Conservation (phyloP, 2,888 invertebrate species). For the Perithous albicinctus region DNA sequence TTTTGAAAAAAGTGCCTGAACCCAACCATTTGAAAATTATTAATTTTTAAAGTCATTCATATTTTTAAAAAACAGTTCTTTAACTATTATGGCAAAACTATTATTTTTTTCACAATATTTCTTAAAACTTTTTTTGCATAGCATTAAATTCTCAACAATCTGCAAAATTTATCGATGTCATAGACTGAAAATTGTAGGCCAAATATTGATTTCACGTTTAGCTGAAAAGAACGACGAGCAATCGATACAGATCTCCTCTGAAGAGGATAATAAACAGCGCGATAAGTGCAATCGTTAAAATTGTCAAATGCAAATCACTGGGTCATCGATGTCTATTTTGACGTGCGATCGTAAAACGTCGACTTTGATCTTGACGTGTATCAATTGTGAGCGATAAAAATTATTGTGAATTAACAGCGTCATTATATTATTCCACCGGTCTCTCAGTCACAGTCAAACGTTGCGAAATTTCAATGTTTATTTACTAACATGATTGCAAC, state of each 20-base stretch:
- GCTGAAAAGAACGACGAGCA: background rate
- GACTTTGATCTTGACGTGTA: conserved; percentile 27
- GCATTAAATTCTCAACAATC: too few species aligned
- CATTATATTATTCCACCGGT: background rate
- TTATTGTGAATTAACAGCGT: background rate
- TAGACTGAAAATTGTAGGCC: too few species aligned
- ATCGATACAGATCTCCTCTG: background rate
- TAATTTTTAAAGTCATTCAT: too few species aligned
- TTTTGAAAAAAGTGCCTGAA: too few species aligned
- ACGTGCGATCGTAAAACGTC: background rate
- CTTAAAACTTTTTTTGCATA: too few species aligned
- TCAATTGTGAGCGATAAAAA: background rate
- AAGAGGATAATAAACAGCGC: background rate
- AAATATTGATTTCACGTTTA: background rate
- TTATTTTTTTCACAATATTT: too few species aligned
- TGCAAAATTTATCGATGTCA: too few species aligned
- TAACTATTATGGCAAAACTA: too few species aligned
- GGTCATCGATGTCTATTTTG: background rate
- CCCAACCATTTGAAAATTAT: too few species aligned
- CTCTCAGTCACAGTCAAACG: background rate
- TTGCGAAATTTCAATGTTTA: conserved; percentile 12
- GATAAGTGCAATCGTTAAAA: background rate
- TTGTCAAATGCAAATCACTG: background rate
- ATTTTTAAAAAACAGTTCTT: too few species aligned
- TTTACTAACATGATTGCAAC: background rate